Evolutionary conservation across 1,140 invertebrate genomes (phyloP), one percentile per base, ranked within the genome.

Genomic region (Dreissena polymorpha): DNA sequence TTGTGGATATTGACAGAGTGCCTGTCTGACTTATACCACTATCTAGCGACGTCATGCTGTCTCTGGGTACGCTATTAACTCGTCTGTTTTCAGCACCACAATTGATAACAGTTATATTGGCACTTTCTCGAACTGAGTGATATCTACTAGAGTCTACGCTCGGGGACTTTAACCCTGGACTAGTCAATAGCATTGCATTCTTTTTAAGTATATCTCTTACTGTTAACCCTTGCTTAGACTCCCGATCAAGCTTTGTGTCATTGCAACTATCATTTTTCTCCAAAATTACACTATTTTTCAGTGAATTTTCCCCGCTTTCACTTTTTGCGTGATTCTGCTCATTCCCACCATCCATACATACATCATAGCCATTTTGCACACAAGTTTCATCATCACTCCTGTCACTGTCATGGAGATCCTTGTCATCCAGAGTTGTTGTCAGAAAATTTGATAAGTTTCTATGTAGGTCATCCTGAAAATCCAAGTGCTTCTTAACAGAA

Each of bases 311-410:
- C 8, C 39, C 39, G 18, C 23, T n/a, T 16, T 49, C 8, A 39
- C 25, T 8, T 3, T 39, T 51, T n/a, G 49, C 25, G 25, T 29
- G 13, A 49, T 39, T 27, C 6, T 72, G 27, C 0, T 21, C n/a
- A n/a, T 25, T 7, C 10, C 25, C 23, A n/a, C 14, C 67, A 27
- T 88, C 88, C 29, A 89, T 55, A 65, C 86, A 85, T 50, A 84
- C 83, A 86, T 90, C 88, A 74, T 86, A 90, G 39, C 89, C 89
- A 84, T 90, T 90, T 39, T 87, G 87, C 23, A 90, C 76, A 86
- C 83, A 84, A 25, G 85, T 89, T 70, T 89, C 89, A 87, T 89
- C 88, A 86, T 90, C 89, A 78, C 87, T 89, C 25, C 80, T 57
- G 81, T 90, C 88, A 83, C 89, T 89, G 65, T 87, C 75, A 73